These are phyloP conservation scores for Tetramorium simillimum DNA, from an alignment of 1,140 invertebrate genomes.

Conservation along the genomic window DNA sequence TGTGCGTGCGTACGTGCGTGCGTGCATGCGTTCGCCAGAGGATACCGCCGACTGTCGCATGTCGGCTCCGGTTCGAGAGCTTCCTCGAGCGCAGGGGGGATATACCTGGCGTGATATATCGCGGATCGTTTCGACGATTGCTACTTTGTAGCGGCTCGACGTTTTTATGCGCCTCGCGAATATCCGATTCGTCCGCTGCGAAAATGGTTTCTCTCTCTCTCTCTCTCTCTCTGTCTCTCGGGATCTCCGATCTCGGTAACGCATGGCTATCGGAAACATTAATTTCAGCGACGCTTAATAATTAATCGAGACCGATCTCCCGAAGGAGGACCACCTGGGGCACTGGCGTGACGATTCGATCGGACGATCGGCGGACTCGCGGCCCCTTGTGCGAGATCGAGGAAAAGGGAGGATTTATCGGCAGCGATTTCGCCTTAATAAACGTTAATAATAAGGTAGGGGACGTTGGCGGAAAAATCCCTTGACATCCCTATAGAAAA, in stretches of 20 bases:
- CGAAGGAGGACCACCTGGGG: neutral
- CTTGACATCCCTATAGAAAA: neutral
- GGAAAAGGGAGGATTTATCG: neutral
- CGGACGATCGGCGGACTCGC: neutral
- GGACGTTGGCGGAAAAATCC: neutral
- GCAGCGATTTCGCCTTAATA: neutral
- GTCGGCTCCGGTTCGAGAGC: slow-evolving; percentile 36
- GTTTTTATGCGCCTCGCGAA: neutral
- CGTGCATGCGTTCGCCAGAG: neutral
- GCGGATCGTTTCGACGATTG: slow-evolving; percentile 32
- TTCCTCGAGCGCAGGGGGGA: slow-evolving; percentile 41
- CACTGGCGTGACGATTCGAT: neutral
- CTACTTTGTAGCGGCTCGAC: slow-evolving; percentile 24
- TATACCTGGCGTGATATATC: slow-evolving; percentile 25
- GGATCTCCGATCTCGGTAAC: neutral
- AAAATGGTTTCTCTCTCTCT: neutral
- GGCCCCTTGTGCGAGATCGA: neutral
- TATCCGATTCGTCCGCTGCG: neutral
- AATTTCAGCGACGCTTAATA: slow-evolving; percentile 10
- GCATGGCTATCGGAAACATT: slow-evolving; percentile 14
- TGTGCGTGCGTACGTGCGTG: neutral
- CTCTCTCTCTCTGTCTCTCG: no score
- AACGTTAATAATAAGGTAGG: neutral
- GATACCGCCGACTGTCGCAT: slow-evolving; percentile 1
- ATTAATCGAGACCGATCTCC: neutral